Evolutionary conservation across 2,797 vertebrate genomes (phyloP).

Genomic region (Acrocephalus scirpaceus): DNA sequence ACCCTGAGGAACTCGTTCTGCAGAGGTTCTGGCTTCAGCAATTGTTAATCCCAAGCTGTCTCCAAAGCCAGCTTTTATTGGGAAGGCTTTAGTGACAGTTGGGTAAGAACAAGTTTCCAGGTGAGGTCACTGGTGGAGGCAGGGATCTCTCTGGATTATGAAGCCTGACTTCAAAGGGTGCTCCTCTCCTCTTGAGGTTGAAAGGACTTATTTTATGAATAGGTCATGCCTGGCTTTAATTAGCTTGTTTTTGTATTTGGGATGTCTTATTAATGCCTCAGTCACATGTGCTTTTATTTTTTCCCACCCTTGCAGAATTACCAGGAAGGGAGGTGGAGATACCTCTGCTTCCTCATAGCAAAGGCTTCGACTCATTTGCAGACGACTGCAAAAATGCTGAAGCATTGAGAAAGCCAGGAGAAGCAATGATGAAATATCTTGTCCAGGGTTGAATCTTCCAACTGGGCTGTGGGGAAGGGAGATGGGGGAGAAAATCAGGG

Average conservation of each 20-base stretch:
- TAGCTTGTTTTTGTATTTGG: conserved; percentile 58
- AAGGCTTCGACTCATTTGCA: conserved; percentile 44
- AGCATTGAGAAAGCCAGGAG: conserved; percentile 44
- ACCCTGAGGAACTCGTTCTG: background rate
- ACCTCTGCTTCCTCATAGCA: conserved; percentile 56
- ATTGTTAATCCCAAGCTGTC: background rate
- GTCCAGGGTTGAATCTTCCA: background rate
- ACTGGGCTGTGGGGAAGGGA: background rate
- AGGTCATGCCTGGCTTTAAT: conserved; percentile 63
- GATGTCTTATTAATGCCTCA: conserved; percentile 28
- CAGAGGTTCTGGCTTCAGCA: background rate
- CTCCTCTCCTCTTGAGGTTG: conserved; percentile 28
- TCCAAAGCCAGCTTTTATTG: conserved; percentile 11
- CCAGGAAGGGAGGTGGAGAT: conserved; percentile 38
- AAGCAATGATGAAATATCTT: conserved; percentile 12
- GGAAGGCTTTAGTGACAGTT: background rate
- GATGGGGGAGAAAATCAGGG: background rate
- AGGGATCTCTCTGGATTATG: conserved; percentile 2
- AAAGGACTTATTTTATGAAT: conserved; percentile 52
- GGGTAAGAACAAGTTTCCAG: conserved; percentile 29
- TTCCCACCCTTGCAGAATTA: conserved; percentile 50
- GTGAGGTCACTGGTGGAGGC: conserved; percentile 29
- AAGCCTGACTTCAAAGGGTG: conserved; percentile 60
- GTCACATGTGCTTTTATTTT: conserved; percentile 49
- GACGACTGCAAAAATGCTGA: conserved; percentile 44